These are phyloP conservation scores for Babylonia areolata DNA, from an alignment of 1,140 invertebrate species.

Conservation along the genomic window DNA sequence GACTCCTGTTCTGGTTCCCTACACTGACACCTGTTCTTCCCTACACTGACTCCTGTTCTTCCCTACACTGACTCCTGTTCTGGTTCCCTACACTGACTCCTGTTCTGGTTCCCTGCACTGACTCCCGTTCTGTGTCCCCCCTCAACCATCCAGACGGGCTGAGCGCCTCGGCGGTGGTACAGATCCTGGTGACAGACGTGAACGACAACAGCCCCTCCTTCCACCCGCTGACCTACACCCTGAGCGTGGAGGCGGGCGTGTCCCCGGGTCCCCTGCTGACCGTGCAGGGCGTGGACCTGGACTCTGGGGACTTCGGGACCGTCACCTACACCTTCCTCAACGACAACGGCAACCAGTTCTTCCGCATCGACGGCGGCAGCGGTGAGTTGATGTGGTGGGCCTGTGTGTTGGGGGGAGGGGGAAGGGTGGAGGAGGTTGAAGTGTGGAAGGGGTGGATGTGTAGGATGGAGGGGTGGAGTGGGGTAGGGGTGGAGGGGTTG, in stretches of 20 bases:
- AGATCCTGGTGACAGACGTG: constrained; percentile 91
- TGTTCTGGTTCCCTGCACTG: too few species aligned
- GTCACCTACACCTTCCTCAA: constrained; percentile 87
- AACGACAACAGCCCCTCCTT: constrained; percentile 96
- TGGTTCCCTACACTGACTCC: too few species aligned
- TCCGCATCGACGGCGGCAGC: constrained; percentile 75
- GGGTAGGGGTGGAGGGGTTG: too few species aligned
- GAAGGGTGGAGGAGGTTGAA: not conserved
- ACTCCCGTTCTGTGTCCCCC: too few species aligned
- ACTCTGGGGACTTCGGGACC: constrained; percentile 92
- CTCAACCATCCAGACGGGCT: constrained; percentile 95
- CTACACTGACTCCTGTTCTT: too few species aligned
- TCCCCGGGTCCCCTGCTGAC: constrained; percentile 87
- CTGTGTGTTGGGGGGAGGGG: not conserved
- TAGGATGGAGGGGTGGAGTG: too few species aligned
- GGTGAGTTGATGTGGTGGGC: constrained; percentile 88
- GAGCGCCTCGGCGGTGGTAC: constrained; percentile 91
- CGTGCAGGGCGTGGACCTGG: constrained; percentile 89
- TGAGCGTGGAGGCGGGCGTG: constrained; percentile 58
- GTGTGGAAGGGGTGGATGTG: not conserved
- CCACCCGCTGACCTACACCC: constrained; percentile 77
- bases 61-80: too few species aligned
- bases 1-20: too few species aligned
- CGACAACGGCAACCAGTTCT: constrained; percentile 58
- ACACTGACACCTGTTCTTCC: too few species aligned